Percentiles rank a stretch among this genome's conserved stretches.
phyloP scores from a whole-genome alignment of 53 echinoderm and acorn worm species.

The Mesocentrotus franciscanus region DNA sequence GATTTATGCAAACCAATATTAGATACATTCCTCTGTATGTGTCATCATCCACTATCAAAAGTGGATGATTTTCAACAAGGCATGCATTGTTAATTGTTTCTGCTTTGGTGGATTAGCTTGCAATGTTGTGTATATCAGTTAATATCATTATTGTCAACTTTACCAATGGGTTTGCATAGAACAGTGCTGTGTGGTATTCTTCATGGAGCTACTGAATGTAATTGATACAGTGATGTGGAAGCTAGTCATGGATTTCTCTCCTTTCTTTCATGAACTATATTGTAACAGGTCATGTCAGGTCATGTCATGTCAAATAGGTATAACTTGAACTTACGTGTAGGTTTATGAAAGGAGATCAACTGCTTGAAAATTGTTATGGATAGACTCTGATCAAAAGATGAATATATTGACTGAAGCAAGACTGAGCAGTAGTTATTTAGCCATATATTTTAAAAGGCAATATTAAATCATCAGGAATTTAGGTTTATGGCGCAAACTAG shows the following conservation, averaged over 20 bases:
- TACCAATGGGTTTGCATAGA: background rate
- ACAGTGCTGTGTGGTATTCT: background rate
- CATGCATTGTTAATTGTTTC: background rate
- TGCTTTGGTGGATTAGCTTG: background rate
- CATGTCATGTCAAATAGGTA: too few relatives aligned
- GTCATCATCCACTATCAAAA: background rate
- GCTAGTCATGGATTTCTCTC: background rate
- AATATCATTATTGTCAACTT: background rate
- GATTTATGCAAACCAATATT: background rate
- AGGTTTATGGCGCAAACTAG: too few relatives aligned
- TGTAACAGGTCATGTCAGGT: too few relatives aligned
- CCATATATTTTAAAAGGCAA: too few relatives aligned
- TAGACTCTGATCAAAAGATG: too few relatives aligned
- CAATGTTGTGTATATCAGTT: background rate
- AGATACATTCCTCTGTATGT: background rate
- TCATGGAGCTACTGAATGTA: background rate
- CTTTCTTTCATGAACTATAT: background rate
- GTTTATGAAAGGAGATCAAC: too few relatives aligned
- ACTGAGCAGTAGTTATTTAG: too few relatives aligned
- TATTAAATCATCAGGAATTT: too few relatives aligned
- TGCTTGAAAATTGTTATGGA: too few relatives aligned
- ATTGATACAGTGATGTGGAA: background rate
- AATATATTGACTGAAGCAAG: too few relatives aligned
- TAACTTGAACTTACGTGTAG: too few relatives aligned
- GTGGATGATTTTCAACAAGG: too few relatives aligned